These are phyloP conservation scores for Drosophila oshimai DNA, from an alignment of 1,140 invertebrate species.

Conservation along the genomic window DNA sequence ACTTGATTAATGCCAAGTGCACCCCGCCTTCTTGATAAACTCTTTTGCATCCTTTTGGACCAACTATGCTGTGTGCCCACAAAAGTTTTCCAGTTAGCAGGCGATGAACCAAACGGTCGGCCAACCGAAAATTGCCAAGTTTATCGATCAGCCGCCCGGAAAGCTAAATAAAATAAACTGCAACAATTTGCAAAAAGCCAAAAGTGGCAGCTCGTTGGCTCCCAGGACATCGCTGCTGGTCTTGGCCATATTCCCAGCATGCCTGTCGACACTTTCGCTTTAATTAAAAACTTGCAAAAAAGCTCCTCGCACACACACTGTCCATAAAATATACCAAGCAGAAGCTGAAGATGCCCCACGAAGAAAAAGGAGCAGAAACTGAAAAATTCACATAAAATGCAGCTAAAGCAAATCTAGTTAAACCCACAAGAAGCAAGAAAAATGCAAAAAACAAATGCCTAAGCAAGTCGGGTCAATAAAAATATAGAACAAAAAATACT, in stretches of 20 bases:
- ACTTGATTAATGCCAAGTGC: conserved; percentile 3
- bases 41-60: background rate
- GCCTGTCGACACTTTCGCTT: conserved; percentile 75
- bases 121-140: conserved; percentile 60
- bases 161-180: conserved; percentile 54
- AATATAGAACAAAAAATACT: background rate
- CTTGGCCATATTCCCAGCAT: conserved; percentile 35
- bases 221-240: conserved; percentile 21
- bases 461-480: background rate
- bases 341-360: conserved; percentile 25
- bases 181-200: conserved; percentile 63
- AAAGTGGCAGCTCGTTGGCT: conserved; percentile 26
- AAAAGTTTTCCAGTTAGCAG: conserved; percentile 72
- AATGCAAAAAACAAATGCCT: background rate
- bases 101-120: conserved; percentile 26
- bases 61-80: background rate
- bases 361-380: conserved; percentile 10
- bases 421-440: background rate
- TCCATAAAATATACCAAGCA: conserved; percentile 68
- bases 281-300: conserved; percentile 78
- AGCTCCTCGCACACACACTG: conserved; percentile 24
- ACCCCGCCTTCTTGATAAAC: background rate
- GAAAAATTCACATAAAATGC: conserved; percentile 56
- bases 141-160: conserved; percentile 57
- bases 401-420: conserved; percentile 63